Evolutionary conservation across 1,140 invertebrate species (phyloP).

Genomic region (Octopus bimaculoides): DNA sequence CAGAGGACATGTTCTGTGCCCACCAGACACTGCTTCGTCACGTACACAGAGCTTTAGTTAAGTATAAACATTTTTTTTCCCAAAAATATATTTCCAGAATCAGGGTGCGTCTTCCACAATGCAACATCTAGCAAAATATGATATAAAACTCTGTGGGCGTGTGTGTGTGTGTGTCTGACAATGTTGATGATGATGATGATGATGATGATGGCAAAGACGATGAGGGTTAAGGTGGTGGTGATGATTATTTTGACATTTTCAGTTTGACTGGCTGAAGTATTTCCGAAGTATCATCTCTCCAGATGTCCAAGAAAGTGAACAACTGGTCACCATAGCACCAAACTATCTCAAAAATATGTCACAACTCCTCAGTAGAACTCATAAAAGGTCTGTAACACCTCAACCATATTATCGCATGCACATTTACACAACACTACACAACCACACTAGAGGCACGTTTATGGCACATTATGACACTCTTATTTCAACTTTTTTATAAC

Average conservation of each 20-base stretch:
- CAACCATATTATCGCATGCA: background rate
- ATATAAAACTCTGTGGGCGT: background rate
- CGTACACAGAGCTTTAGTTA: too few species aligned
- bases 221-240: background rate
- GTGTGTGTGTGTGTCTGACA: background rate
- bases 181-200: background rate
- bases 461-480: too few species aligned
- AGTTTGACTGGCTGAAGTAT: conserved; percentile 73
- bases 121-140: too few species aligned
- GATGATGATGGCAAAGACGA: background rate
- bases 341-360: conserved; percentile 78
- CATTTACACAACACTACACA: too few species aligned
- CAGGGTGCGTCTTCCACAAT: too few species aligned
- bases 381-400: conserved; percentile 63
- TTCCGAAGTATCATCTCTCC: conserved; percentile 67
- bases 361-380: conserved; percentile 67
- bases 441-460: too few species aligned
- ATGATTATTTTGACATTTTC: conserved; percentile 19
- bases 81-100: too few species aligned
- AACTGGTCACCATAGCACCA: conserved; percentile 76
- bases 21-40: too few species aligned
- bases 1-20: too few species aligned
- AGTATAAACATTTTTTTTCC: too few species aligned
- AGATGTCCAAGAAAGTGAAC: conserved; percentile 68
- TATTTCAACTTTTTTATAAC: too few species aligned